Conservation (phyloP, 2,797 vertebrate genomes). For the Intellagama lesueurii region DNA sequence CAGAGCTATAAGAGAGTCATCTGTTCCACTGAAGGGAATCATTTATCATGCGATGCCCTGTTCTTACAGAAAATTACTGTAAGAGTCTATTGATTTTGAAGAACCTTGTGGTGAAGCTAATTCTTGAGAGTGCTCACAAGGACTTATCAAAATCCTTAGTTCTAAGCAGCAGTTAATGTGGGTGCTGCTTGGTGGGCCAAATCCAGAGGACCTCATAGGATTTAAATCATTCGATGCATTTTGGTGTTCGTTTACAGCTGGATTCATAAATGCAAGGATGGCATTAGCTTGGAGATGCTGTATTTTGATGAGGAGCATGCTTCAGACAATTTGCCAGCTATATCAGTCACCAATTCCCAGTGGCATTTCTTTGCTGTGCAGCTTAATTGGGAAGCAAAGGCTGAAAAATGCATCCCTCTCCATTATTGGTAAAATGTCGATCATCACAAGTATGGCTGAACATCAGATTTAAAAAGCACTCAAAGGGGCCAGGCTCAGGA, state of each 20-base stretch:
- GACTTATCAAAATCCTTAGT: neutral
- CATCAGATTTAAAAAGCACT: constrained; percentile 6
- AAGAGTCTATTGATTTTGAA: constrained; percentile 55
- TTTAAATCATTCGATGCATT: neutral
- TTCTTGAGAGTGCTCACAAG: constrained; percentile 2
- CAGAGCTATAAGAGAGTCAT: constrained; percentile 43
- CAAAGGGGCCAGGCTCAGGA: neutral
- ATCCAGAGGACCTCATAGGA: fast-evolving
- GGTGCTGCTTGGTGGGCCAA: fast-evolving
- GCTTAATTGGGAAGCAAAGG: constrained; percentile 33
- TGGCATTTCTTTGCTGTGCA: constrained; percentile 15
- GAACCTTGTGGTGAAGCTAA: neutral
- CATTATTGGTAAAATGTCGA: neutral
- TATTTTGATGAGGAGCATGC: fast-evolving
- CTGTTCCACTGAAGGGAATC: constrained; percentile 30
- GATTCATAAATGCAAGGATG: neutral
- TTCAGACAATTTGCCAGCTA: neutral
- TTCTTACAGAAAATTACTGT: constrained; percentile 55
- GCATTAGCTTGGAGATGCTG: constrained; percentile 7
- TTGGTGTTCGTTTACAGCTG: neutral
- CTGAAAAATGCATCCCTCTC: neutral
- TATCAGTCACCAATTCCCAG: neutral
- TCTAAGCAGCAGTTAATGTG: neutral
- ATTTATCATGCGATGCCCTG: constrained; percentile 42
- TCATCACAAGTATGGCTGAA: constrained; percentile 8